These are phyloP conservation scores for Hapalemur alaotrensis DNA, from an alignment of 2,797 vertebrate species.

Conservation along the genomic window DNA sequence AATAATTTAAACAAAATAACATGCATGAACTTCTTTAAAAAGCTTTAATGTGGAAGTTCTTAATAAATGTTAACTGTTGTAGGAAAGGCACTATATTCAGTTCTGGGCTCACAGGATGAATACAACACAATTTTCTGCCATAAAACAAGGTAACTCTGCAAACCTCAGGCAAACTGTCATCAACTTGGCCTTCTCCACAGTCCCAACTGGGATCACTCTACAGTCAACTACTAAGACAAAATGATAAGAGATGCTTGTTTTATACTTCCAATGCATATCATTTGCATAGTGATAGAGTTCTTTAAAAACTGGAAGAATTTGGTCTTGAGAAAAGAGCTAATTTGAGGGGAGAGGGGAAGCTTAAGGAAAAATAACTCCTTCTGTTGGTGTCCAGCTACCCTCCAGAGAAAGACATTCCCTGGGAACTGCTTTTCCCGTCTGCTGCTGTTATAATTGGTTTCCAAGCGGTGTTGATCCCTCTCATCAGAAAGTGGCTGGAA, in stretches of 20 bases:
- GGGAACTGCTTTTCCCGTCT: background rate
- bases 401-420: background rate
- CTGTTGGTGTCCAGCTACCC: background rate
- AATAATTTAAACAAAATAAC: conserved; percentile 19
- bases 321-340: background rate
- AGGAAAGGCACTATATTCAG: background rate
- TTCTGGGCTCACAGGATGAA: background rate
- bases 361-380: background rate
- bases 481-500: conserved; percentile 32
- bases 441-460: background rate
- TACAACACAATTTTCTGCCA: background rate
- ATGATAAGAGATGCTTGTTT: background rate
- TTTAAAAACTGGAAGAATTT: background rate
- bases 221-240: background rate
- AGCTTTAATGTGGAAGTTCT: background rate
- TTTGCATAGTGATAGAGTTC: background rate
- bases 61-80: background rate
- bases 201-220: background rate
- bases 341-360: conserved; percentile 45
- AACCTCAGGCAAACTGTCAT: background rate
- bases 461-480: background rate
- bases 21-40: background rate
- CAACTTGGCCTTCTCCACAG: background rate
- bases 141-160: background rate
- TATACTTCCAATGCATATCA: background rate